phyloP scores from a whole-genome alignment of 1,140 invertebrate species.

The Wiebesia pumilae region DNA sequence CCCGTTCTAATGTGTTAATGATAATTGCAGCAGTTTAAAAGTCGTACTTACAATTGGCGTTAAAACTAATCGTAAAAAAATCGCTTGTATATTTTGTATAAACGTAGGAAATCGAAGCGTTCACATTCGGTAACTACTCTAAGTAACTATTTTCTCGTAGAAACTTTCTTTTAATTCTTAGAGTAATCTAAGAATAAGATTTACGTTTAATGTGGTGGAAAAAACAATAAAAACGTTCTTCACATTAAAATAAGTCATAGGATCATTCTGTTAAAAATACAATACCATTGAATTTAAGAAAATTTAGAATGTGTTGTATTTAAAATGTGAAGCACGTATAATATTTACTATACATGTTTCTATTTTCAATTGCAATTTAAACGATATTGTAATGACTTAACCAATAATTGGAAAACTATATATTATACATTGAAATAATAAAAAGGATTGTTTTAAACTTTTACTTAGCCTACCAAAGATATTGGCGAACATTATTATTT shows the following conservation, averaged over 20 bases:
- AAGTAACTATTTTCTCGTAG: neutral
- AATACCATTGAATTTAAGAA: neutral
- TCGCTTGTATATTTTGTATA: neutral
- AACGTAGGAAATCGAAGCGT: neutral
- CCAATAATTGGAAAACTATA: too few species aligned
- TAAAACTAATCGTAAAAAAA: neutral
- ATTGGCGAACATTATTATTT: too few species aligned
- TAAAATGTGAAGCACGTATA: too few species aligned
- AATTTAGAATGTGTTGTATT: neutral
- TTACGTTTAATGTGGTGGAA: neutral
- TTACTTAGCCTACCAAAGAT: too few species aligned
- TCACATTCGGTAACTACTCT: neutral
- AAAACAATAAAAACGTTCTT: neutral
- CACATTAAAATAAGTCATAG: neutral
- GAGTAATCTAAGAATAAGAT: neutral
- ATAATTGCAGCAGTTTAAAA: neutral
- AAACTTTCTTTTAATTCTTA: neutral
- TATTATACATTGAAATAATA: too few species aligned
- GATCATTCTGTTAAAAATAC: neutral
- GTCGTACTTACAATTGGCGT: neutral
- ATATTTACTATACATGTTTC: too few species aligned
- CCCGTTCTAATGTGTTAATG: neutral
- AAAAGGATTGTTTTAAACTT: too few species aligned
- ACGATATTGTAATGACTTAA: too few species aligned
- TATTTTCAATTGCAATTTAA: too few species aligned